Percentiles rank a stretch among this genome's conserved stretches.
phyloP scores from a whole-genome alignment of 2,888 invertebrate genomes.

The Leptopilina myrica region DNA sequence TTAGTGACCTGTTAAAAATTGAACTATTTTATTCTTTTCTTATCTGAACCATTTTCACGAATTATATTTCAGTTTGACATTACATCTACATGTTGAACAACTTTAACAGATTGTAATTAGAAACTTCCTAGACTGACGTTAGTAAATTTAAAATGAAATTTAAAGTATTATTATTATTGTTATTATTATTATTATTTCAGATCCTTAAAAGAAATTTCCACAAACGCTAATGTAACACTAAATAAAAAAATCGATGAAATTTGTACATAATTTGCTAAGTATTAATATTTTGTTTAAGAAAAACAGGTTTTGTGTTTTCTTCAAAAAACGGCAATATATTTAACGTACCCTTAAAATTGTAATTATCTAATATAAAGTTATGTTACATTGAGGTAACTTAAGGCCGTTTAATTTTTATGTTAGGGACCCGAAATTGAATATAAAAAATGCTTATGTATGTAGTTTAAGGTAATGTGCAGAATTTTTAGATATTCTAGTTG shows the following conservation, averaged over 20 bases:
- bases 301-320: not conserved
- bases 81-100: no score
- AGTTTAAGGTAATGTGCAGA: not conserved
- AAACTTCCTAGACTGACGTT: not conserved
- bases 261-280: not conserved
- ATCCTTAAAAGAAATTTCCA: not conserved
- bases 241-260: not conserved
- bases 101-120: no score
- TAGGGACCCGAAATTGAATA: conserved; percentile 16
- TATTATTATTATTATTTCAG: not conserved
- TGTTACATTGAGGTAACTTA: conserved; percentile 34
- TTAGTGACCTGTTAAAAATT: no score
- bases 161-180: not conserved
- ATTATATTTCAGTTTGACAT: no score
- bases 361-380: conserved; percentile 23
- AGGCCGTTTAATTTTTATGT: conserved; percentile 17
- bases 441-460: not conserved
- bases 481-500: no score
- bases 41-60: no score
- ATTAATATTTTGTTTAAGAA: not conserved
- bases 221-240: conserved; percentile 7
- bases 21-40: no score
- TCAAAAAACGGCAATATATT: conserved; percentile 15
- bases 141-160: not conserved
- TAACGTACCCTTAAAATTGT: not conserved